Conservation (phyloP, 2,888 invertebrate species). For the Hanleya hanleyi region DNA sequence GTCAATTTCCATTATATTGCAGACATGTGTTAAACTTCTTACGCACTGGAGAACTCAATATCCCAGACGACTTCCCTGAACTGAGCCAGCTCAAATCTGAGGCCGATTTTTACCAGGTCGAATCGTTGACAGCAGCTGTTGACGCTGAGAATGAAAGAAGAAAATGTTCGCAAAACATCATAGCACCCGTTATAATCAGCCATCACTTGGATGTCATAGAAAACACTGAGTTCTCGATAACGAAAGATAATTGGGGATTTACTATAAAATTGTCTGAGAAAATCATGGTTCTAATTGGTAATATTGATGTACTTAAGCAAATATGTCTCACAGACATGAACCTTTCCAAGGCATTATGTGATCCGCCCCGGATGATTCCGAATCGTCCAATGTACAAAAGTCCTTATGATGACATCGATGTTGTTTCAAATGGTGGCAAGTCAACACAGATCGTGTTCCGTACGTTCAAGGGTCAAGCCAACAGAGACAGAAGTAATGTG, state of each 20-base stretch:
- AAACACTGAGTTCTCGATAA: too few relatives aligned
- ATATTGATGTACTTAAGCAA: not conserved
- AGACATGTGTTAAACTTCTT: not conserved
- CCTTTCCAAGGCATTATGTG: too few relatives aligned
- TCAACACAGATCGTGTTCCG: not conserved
- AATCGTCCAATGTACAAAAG: too few relatives aligned
- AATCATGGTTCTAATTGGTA: not conserved
- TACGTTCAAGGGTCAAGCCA: not conserved
- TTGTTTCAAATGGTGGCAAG: not conserved
- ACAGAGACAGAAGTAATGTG: not conserved
- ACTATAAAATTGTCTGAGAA: not conserved
- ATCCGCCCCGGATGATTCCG: too few relatives aligned
- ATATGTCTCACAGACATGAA: too few relatives aligned
- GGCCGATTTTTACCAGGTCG: slow-evolving; percentile 1
- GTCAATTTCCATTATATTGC: too few relatives aligned
- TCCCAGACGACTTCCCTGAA: not conserved
- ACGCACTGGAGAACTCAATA: not conserved
- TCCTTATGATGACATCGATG: not conserved
- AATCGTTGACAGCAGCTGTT: not conserved
- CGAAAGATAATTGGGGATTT: not conserved
- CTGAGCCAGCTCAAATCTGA: not conserved
- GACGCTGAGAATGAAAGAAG: not conserved
- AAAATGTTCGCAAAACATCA: too few relatives aligned
- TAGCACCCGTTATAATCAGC: too few relatives aligned
- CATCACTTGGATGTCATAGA: not conserved